Base-by-base conservation (phyloP, 1,140 invertebrate genomes). In the Zaprionus gabonicus region DNA sequence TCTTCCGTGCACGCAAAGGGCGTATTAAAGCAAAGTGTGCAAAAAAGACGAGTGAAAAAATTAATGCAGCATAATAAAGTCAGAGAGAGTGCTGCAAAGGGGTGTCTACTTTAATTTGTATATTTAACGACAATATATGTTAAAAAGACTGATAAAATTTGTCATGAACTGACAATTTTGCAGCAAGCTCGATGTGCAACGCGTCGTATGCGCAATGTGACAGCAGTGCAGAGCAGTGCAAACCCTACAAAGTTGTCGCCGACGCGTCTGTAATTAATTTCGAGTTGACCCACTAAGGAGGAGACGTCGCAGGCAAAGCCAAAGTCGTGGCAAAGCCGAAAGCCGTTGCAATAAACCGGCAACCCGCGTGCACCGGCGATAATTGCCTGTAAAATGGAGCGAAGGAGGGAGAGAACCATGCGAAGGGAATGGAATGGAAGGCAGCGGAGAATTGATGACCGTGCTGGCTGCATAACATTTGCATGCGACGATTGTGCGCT, bases 281-380 rank as follows among this genome's bases (percentile, higher is more conserved):
- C 81, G 62, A 84, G 84, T 81, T 88, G 84, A 90, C 81, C 85
- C 85, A 88, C 71, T 90, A 81, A 88, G 69, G 84, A 64, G 77
- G 46, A 60, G 60, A 59, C 69, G 70, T 78, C 76, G 31, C 31
- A 10, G 68, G 60, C 75, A 34, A 78, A 78, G 75, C 76, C 70
- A 23, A 23, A 20, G 46, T 9, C 46, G 23, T 10, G 31, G 31
- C 15, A 41, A 12, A 51, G 46, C 10, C 20, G 46, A 66, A 66
- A 81, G 81, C 76, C 71, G 46, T 60, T 34, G 80, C 88, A 88
- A 87, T 80, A 87, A 86, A 88, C 79, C 71, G 60, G 20, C 20
- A 20, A 20, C 20, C 20, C 20, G 71, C 83, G 80, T 87, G 83
- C 84, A 85, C 72, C 79, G 71, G 84, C 77, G 87, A 90, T 88